phyloP scores from a whole-genome alignment of 1,140 invertebrate species.

The Leguminivora glycinivorella region DNA sequence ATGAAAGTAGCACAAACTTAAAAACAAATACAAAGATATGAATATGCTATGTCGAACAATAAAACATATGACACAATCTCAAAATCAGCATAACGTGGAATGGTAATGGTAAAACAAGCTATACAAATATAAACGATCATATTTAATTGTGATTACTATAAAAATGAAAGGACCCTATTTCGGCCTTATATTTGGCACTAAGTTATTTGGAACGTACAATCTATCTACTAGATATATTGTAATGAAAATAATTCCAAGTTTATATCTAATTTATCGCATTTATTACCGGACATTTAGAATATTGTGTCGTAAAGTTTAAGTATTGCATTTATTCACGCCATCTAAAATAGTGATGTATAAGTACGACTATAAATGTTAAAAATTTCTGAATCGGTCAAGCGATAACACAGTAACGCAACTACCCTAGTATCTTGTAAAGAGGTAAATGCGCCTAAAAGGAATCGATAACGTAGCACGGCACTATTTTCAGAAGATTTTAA shows the following conservation, averaged over 20 bases:
- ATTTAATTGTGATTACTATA: slow-evolving; percentile 68
- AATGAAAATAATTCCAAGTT: slow-evolving; percentile 44
- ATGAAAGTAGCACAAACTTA: slow-evolving; percentile 42
- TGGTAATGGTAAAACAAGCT: slow-evolving; percentile 52
- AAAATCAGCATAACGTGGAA: slow-evolving; percentile 55
- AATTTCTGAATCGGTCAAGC: slow-evolving; percentile 14
- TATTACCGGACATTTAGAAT: slow-evolving; percentile 47
- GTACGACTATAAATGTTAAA: slow-evolving; percentile 27
- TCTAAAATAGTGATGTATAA: slow-evolving; percentile 30
- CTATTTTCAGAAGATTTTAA: background rate
- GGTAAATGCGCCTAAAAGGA: slow-evolving; percentile 58
- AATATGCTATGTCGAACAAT: slow-evolving; percentile 50
- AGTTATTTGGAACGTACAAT: slow-evolving; percentile 72
- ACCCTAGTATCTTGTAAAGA: slow-evolving; percentile 40
- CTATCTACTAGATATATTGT: slow-evolving; percentile 64
- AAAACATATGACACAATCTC: slow-evolving; percentile 53
- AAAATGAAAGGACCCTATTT: slow-evolving; percentile 54
- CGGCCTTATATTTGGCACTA: slow-evolving; percentile 72
- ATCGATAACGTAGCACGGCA: slow-evolving; percentile 37
- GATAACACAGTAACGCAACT: slow-evolving; percentile 23
- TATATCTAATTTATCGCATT: slow-evolving; percentile 31
- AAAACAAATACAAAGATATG: slow-evolving; percentile 46
- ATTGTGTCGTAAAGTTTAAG: slow-evolving; percentile 34
- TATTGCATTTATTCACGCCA: slow-evolving; percentile 28
- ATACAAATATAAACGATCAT: slow-evolving; percentile 39